Conservation (phyloP, 2,797 vertebrate species). For the Threskiornis aethiopicus region DNA sequence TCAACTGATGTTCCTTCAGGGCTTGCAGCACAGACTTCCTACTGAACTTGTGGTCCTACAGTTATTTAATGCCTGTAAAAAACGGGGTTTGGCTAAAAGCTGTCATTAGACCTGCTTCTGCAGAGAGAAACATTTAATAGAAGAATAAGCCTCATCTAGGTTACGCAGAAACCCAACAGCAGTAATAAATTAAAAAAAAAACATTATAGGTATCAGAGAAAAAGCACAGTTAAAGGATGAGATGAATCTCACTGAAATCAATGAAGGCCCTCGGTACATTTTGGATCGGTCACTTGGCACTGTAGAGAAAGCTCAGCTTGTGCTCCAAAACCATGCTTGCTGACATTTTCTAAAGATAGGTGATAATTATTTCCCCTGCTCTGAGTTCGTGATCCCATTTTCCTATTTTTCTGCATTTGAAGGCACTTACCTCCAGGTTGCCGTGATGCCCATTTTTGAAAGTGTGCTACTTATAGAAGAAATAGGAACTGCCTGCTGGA, state of each 20-base stretch:
- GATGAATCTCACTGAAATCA: neutral
- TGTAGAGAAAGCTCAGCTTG: neutral
- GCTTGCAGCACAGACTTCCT: neutral
- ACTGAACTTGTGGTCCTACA: neutral
- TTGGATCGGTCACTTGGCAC: neutral
- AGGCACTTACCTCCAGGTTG: neutral
- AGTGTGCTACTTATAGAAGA: neutral
- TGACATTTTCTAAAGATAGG: neutral
- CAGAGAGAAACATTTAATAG: neutral
- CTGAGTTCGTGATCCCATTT: neutral
- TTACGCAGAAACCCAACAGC: neutral
- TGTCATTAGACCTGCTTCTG: neutral
- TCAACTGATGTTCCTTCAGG: neutral
- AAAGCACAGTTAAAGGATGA: neutral
- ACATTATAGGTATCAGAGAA: neutral
- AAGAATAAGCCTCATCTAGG: neutral
- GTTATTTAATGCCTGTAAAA: neutral
- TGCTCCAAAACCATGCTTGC: neutral
- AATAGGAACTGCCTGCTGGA: neutral
- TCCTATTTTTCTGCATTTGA: neutral
- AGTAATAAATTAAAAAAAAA: neutral
- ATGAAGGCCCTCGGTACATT: neutral
- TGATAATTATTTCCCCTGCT: neutral
- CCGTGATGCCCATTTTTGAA: neutral
- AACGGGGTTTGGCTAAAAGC: neutral